These are phyloP conservation scores for Acanthosepion esculentum DNA, from an alignment of 2,888 invertebrate genomes.

Conservation along the genomic window DNA sequence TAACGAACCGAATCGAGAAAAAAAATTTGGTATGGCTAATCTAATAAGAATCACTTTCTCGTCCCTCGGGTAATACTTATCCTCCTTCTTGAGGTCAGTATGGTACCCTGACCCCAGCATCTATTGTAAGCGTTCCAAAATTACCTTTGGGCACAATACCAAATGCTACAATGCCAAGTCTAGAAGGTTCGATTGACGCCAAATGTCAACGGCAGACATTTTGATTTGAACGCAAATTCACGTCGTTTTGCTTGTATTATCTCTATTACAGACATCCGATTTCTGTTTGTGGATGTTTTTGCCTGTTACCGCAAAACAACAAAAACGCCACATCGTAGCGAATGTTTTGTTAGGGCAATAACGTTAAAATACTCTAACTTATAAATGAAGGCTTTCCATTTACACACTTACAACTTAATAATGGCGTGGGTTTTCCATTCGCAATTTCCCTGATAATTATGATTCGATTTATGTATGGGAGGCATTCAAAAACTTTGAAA, in stretches of 20 bases:
- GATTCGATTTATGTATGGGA: no score
- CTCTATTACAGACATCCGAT: no score
- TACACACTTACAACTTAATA: no score
- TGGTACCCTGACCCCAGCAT: background rate
- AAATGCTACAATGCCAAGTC: background rate
- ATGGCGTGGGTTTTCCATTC: no score
- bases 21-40: background rate
- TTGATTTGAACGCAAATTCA: background rate
- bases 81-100: background rate
- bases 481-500: no score
- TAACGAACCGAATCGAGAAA: background rate
- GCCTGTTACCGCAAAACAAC: no score
- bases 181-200: background rate
- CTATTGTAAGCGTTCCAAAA: conserved; percentile 9
- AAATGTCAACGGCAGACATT: background rate
- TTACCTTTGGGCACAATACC: background rate
- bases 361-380: no score
- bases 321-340: no score
- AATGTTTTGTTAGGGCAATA: no score
- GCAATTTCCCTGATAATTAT: no score
- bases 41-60: background rate
- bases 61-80: background rate
- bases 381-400: no score
- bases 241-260: background rate
- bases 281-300: no score